phyloP scores from a whole-genome alignment of 2,113 vertebrate genomes.

The Pteronura brasiliensis region DNA sequence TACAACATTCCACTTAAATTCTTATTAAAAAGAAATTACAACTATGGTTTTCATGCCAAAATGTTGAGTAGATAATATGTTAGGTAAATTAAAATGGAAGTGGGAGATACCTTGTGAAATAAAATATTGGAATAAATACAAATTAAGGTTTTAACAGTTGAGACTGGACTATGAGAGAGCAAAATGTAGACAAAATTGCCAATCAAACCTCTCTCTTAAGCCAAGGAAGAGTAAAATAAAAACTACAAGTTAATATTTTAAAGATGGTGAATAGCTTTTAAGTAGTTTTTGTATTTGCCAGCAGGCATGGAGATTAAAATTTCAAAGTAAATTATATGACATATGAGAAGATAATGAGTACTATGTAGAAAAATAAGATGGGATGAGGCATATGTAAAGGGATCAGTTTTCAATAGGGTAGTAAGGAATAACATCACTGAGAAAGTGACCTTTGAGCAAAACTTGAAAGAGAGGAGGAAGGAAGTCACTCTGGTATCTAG shows the following conservation, averaged over 20 bases:
- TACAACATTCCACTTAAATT: background rate
- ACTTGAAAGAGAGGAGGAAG: background rate
- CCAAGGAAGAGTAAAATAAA: background rate
- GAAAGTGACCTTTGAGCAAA: constrained; percentile 11
- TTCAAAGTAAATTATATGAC: constrained; percentile 27
- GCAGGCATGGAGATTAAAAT: constrained; percentile 25
- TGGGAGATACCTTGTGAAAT: background rate
- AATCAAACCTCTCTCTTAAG: background rate
- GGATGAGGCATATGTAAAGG: background rate
- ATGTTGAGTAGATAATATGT: background rate
- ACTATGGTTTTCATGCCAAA: background rate
- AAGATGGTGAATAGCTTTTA: constrained; percentile 16
- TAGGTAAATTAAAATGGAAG: background rate
- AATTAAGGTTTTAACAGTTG: background rate
- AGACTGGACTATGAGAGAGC: background rate
- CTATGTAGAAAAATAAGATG: background rate
- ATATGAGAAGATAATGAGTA: constrained; percentile 1
- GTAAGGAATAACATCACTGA: background rate
- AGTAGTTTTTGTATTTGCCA: background rate
- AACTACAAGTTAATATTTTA: constrained; percentile 43
- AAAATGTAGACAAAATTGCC: background rate
- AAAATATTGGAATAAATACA: background rate
- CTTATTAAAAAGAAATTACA: constrained; percentile 5
- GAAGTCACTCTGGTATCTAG: background rate
- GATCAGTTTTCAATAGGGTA: background rate